Conservation (phyloP, 2,113 vertebrate genomes). For the Burhinus oedicnemus region DNA sequence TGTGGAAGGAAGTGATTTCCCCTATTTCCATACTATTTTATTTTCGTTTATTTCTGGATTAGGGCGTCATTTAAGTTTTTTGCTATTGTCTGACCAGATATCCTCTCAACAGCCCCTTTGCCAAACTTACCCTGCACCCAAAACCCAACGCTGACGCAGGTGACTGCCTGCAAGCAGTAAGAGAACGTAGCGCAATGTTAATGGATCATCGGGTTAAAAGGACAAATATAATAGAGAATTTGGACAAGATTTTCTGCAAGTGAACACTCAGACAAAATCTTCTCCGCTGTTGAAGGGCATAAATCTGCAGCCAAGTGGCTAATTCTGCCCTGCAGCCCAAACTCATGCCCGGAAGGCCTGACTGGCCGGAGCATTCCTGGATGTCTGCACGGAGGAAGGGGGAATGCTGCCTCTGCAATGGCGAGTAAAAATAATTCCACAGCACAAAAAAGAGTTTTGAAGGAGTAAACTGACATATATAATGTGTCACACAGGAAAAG, state of each 20-base stretch:
- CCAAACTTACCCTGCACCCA: neutral
- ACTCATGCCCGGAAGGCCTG: neutral
- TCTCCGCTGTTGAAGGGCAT: neutral
- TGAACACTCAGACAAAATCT: neutral
- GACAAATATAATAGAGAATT: neutral
- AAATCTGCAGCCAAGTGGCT: neutral
- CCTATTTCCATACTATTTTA: neutral
- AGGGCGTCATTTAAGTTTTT: neutral
- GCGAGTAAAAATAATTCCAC: neutral
- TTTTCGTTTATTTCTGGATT: neutral
- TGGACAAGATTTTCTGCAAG: neutral
- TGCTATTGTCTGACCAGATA: neutral
- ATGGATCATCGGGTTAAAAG: neutral
- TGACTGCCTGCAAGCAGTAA: neutral
- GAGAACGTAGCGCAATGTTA: rapidly evolving
- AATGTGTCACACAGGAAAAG: neutral
- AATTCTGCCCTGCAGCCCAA: neutral
- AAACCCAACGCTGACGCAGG: neutral
- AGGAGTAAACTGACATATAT: neutral
- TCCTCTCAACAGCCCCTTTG: neutral
- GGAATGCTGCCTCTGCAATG: rapidly evolving
- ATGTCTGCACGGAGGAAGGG: rapidly evolving
- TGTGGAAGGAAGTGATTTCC: neutral
- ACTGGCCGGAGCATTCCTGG: neutral
- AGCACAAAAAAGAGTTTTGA: neutral